Conservation (phyloP, 2,888 invertebrate genomes). For the Tetrapedia diversipes region DNA sequence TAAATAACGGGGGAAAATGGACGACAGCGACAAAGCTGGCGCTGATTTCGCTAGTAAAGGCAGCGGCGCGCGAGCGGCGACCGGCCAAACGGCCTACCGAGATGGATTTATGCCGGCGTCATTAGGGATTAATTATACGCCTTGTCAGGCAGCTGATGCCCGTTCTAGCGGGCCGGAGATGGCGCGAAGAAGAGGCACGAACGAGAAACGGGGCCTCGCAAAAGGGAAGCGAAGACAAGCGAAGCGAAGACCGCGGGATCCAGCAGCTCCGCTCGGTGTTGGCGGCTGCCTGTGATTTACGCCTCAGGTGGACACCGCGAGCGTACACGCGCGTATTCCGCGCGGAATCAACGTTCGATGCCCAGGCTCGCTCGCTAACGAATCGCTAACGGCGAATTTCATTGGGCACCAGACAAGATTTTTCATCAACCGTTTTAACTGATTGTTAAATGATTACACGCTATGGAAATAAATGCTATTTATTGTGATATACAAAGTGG, state of each 20-base stretch:
- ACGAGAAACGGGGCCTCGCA: conserved; percentile 13
- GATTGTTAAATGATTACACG: no score
- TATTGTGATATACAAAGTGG: no score
- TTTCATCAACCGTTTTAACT: no score
- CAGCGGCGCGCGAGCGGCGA: conserved; percentile 63
- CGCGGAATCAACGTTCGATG: conserved; percentile 39
- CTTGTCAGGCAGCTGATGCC: conserved; percentile 80
- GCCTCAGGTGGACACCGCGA: conserved; percentile 59
- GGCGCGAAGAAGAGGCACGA: conserved; percentile 41
- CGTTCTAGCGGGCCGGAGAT: conserved; percentile 65
- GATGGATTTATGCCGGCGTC: conserved; percentile 80
- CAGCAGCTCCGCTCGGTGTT: conserved; percentile 48
- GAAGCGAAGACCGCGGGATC: background rate
- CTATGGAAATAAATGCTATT: no score
- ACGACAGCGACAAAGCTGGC: conserved; percentile 78
- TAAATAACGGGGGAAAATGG: conserved; percentile 76
- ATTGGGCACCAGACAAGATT: conserved; percentile 14
- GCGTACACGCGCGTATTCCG: conserved; percentile 35
- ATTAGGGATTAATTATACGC: conserved; percentile 81
- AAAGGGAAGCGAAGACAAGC: conserved; percentile 22
- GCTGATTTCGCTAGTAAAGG: conserved; percentile 77
- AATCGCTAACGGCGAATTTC: conserved; percentile 26
- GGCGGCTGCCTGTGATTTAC: conserved; percentile 67
- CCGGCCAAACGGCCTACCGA: conserved; percentile 71
- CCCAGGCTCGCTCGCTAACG: conserved; percentile 25